phyloP scores from a whole-genome alignment of 1,140 invertebrate genomes.

The Neotoxoptera formosana region DNA sequence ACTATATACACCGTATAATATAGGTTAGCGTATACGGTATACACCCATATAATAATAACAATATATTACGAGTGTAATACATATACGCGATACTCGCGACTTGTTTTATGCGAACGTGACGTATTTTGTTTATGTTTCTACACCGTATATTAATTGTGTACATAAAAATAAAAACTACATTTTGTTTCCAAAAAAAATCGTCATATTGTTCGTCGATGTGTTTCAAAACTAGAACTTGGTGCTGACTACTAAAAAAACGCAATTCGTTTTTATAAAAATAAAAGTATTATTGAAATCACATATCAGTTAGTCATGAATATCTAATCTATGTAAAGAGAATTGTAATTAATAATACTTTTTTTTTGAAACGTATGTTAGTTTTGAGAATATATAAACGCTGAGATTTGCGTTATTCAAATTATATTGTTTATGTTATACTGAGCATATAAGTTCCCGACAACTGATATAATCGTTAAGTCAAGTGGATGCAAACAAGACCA shows the following conservation, averaged over 20 bases:
- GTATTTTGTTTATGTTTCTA: neutral
- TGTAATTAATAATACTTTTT: neutral
- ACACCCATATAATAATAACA: neutral
- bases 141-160: neutral
- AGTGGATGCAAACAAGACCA: conserved; percentile 22
- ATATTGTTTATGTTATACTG: neutral
- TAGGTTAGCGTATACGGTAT: neutral
- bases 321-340: neutral
- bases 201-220: neutral
- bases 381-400: neutral
- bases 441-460: neutral
- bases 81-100: neutral
- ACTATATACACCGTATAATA: neutral
- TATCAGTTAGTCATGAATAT: neutral
- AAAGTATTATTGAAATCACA: neutral
- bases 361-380: neutral
- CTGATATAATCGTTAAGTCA: conserved; percentile 8
- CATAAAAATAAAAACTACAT: neutral
- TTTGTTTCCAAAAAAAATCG: neutral
- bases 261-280: neutral
- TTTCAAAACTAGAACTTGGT: neutral
- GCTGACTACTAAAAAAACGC: neutral
- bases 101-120: neutral
- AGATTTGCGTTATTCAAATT: conserved; percentile 11
- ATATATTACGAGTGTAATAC: neutral